Evolutionary conservation across 2,888 invertebrate genomes (phyloP).

Genomic region (Xylota sylvarum): DNA sequence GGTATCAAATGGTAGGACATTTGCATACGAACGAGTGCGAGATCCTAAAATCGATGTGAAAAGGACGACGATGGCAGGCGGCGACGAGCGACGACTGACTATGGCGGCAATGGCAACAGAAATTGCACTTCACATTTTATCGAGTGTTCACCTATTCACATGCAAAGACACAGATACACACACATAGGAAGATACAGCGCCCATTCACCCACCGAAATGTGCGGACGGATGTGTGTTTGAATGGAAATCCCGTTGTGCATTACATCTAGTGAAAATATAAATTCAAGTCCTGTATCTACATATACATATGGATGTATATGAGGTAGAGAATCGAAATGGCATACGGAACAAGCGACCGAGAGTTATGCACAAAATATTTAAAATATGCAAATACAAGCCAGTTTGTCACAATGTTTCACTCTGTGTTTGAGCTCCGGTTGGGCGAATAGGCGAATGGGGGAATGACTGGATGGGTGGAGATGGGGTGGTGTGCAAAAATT

Average conservation of each 20-base stretch:
- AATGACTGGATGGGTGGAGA: neutral
- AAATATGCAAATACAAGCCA: conserved; percentile 71
- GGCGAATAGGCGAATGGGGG: too few species aligned
- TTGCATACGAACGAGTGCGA: conserved; percentile 45
- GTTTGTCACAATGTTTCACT: conserved; percentile 63
- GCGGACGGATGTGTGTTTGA: conserved; percentile 46
- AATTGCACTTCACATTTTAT: conserved; percentile 65
- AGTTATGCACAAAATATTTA: conserved; percentile 72
- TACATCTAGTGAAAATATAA: conserved; percentile 55
- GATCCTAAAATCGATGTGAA: conserved; percentile 45
- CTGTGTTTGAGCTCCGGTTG: neutral
- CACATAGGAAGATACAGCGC: neutral
- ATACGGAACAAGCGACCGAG: conserved; percentile 65
- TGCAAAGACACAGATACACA: neutral
- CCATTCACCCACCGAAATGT: neutral
- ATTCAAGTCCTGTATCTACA: conserved; percentile 47
- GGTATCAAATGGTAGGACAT: conserved; percentile 59
- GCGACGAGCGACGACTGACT: neutral
- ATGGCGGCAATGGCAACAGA: conserved; percentile 31
- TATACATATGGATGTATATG: neutral
- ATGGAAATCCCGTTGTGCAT: conserved; percentile 56
- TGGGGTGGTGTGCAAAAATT: conserved; percentile 31
- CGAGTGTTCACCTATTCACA: conserved; percentile 54
- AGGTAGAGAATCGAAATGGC: conserved; percentile 52
- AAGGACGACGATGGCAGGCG: conserved; percentile 28